phyloP scores from a whole-genome alignment of 2,797 vertebrate genomes.

The Rachycentron canadum region DNA sequence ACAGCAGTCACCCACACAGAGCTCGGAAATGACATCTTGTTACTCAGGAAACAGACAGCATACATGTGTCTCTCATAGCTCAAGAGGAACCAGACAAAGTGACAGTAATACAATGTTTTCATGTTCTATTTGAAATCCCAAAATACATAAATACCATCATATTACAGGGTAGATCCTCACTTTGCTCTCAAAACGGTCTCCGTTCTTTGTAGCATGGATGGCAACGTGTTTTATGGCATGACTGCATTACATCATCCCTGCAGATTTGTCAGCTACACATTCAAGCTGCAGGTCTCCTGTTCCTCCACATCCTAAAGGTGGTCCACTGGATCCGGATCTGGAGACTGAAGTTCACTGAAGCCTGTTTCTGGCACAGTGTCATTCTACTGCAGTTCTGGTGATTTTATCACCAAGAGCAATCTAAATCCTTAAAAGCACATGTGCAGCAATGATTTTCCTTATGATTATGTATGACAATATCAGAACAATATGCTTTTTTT shows the following conservation, averaged over 20 bases:
- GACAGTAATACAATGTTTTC: background rate
- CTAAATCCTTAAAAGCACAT: too few relatives aligned
- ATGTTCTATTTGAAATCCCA: background rate
- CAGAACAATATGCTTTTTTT: too few relatives aligned
- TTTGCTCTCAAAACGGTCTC: background rate
- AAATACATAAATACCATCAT: background rate
- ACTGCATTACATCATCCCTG: background rate
- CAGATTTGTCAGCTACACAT: background rate
- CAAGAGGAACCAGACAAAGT: constrained; percentile 30
- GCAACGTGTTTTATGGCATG: too few relatives aligned
- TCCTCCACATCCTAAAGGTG: background rate
- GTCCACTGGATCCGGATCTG: too few relatives aligned
- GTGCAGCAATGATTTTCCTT: too few relatives aligned
- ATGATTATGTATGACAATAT: too few relatives aligned
- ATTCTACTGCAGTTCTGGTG: too few relatives aligned
- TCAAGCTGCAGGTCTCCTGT: background rate
- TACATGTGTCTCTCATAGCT: constrained; percentile 13
- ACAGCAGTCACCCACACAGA: constrained; percentile 15
- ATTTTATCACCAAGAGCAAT: too few relatives aligned
- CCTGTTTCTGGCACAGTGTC: too few relatives aligned
- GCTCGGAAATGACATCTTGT: constrained; percentile 14
- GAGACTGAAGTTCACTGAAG: too few relatives aligned
- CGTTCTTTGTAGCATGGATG: background rate
- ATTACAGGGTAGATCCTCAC: background rate
- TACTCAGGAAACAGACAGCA: constrained; percentile 10